Evolutionary conservation across 2,113 vertebrate species (phyloP).

Genomic region (Plectropomus leopardus): DNA sequence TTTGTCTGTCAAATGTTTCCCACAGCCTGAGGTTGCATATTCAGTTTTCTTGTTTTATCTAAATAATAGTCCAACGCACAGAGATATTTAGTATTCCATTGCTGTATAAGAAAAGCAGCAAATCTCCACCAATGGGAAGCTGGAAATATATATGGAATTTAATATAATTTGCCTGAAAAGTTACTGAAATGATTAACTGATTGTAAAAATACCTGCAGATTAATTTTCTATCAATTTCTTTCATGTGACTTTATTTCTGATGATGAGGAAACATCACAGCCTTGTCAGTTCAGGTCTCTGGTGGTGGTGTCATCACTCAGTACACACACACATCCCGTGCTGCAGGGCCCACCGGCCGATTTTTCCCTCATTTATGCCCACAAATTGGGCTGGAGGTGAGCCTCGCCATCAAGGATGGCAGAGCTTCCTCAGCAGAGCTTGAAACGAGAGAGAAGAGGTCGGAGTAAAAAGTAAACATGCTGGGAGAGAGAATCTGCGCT

Average conservation of each 20-base stretch:
- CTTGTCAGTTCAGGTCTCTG: slow-evolving; percentile 26
- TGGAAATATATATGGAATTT: no score
- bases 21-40: no score
- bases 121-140: no score
- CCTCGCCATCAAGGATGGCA: background rate
- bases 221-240: no score
- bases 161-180: no score
- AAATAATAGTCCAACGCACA: no score
- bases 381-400: slow-evolving; percentile 26
- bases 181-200: no score
- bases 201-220: no score
- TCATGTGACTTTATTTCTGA: slow-evolving; percentile 31
- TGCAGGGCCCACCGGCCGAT: background rate
- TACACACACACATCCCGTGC: background rate
- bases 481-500: background rate
- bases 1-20: no score
- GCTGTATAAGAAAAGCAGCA: no score
- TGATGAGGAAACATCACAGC: slow-evolving; percentile 31
- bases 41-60: no score
- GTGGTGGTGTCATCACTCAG: slow-evolving; percentile 4
- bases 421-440: slow-evolving; percentile 4
- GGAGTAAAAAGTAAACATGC: background rate
- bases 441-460: slow-evolving; percentile 5
- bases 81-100: no score
- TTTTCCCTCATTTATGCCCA: background rate